Evolutionary conservation across 2,797 vertebrate species (phyloP).

Genomic region (Poecilia picta): DNA sequence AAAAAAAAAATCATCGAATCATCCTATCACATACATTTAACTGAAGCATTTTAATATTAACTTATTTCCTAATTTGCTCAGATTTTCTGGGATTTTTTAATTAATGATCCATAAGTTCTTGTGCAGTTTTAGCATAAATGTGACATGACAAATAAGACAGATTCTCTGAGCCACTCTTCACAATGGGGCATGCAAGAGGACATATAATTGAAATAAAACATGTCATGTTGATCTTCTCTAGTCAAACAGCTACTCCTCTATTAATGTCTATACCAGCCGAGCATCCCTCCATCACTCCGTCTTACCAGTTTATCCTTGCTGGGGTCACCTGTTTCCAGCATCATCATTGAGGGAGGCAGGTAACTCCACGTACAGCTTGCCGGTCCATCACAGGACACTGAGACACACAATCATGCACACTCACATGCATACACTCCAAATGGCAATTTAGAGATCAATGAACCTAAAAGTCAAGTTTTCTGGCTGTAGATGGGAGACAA

Average conservation of each 20-base stretch:
- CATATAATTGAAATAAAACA: not conserved
- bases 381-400: not conserved
- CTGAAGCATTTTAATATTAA: not conserved
- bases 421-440: not conserved
- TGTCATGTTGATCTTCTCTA: not conserved
- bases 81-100: not conserved
- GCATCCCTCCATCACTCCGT: not conserved
- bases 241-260: not conserved
- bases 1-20: not conserved
- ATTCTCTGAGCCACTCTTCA: not conserved
- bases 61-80: not conserved
- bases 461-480: not conserved
- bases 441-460: not conserved
- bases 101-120: not conserved
- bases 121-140: not conserved
- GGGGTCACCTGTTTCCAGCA: too few relatives aligned
- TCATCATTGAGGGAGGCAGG: too few relatives aligned
- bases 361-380: too few relatives aligned
- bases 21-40: not conserved
- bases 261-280: not conserved
- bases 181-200: not conserved
- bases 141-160: not conserved
- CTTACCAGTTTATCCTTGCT: too few relatives aligned
- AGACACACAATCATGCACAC: not conserved
- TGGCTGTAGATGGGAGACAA: not conserved